phyloP scores from a whole-genome alignment of 2,888 invertebrate genomes.

The Cantharis flavilabris region DNA sequence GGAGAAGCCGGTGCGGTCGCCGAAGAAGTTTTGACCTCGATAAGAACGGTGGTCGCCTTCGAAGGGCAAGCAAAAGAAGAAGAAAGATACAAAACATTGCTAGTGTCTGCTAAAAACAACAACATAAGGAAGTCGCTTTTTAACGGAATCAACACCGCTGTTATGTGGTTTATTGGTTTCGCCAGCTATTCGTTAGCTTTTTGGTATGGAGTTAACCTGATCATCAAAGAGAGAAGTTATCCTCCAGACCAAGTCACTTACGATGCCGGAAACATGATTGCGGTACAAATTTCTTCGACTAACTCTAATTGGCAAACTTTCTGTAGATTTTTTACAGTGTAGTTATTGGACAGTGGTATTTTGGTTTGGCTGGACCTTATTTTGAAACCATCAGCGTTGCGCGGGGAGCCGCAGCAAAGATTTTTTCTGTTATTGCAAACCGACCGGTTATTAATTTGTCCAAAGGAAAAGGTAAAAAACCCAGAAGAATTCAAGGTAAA shows the following conservation, averaged over 20 bases:
- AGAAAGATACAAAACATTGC: conserved; percentile 66
- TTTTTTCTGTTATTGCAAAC: conserved; percentile 78
- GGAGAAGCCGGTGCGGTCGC: conserved; percentile 77
- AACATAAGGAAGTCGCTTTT: conserved; percentile 73
- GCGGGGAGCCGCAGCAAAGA: conserved; percentile 76
- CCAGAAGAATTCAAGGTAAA: conserved; percentile 64
- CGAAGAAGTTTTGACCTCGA: conserved; percentile 76
- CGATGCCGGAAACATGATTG: conserved; percentile 69
- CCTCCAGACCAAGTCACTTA: conserved; percentile 57
- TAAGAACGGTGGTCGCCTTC: conserved; percentile 79
- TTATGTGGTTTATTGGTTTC: conserved; percentile 78
- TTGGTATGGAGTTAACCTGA: conserved; percentile 78
- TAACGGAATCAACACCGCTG: conserved; percentile 71
- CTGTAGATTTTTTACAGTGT: conserved; percentile 80
- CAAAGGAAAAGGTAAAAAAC: conserved; percentile 64
- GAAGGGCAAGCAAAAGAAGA: conserved; percentile 75
- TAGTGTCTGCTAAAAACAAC: conserved; percentile 65
- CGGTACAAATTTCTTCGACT: conserved; percentile 58
- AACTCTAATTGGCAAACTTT: background rate
- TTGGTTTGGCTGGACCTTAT: conserved; percentile 81
- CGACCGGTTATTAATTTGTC: conserved; percentile 75
- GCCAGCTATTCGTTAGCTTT: conserved; percentile 78
- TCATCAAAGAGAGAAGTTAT: conserved; percentile 59
- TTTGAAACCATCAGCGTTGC: conserved; percentile 79
- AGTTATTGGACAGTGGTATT: conserved; percentile 72